Conservation (phyloP, 2,888 invertebrate species). For the Orthosia incerta region DNA sequence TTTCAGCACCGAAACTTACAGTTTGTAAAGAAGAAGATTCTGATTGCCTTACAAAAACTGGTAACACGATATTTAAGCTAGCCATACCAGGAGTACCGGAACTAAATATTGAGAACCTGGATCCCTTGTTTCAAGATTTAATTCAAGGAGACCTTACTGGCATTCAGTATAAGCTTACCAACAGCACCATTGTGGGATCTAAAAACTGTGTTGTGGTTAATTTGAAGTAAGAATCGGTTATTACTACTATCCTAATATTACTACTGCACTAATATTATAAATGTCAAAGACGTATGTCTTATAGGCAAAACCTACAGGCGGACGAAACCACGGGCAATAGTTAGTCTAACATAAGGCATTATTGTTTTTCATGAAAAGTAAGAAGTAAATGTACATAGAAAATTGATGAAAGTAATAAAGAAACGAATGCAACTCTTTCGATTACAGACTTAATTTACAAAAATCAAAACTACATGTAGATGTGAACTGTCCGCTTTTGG, state of each 20-base stretch:
- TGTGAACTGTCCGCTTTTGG: slow-evolving; percentile 40
- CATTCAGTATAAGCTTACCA: slow-evolving; percentile 44
- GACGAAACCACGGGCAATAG: no score
- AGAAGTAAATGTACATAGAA: background rate
- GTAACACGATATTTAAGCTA: slow-evolving; percentile 24
- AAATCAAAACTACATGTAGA: slow-evolving; percentile 27
- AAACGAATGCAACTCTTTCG: background rate
- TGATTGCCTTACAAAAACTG: slow-evolving; percentile 30
- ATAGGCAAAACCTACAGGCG: no score
- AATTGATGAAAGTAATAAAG: background rate
- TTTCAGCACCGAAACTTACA: slow-evolving; percentile 30
- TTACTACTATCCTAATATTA: no score
- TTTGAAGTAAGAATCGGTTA: slow-evolving; percentile 32
- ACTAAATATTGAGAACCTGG: slow-evolving; percentile 39
- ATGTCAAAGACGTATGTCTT: no score
- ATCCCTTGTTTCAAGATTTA: slow-evolving; percentile 42
- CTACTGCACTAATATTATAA: no score
- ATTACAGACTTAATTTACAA: slow-evolving; percentile 44
- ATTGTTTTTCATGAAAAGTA: background rate
- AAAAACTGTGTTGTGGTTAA: slow-evolving; percentile 33
- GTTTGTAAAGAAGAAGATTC: slow-evolving; percentile 41
- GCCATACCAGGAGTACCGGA: slow-evolving; percentile 35
- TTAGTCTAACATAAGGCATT: no score
- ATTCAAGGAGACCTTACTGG: slow-evolving; percentile 47
- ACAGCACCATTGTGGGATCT: slow-evolving; percentile 49